Evolutionary conservation across 1,140 invertebrate genomes (phyloP).

Genomic region (Heliconius nattereri): DNA sequence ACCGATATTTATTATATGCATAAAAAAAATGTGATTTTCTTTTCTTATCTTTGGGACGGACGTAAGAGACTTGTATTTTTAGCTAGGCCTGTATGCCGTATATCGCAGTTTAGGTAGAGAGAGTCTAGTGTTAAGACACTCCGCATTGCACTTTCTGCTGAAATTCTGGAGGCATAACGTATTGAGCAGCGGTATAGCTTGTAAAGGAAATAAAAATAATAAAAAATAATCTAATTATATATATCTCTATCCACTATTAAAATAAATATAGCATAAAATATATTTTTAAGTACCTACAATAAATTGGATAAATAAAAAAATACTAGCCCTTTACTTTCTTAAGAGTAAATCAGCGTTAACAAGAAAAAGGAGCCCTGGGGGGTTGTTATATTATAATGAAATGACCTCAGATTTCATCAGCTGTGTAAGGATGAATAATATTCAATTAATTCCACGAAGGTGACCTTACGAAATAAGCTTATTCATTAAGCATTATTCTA

Average conservation of each 20-base stretch:
- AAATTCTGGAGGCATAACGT: background rate
- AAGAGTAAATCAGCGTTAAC: background rate
- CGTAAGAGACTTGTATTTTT: too few species aligned
- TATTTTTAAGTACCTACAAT: too few species aligned
- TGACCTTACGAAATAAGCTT: background rate
- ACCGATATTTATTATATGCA: background rate
- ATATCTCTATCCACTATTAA: too few species aligned
- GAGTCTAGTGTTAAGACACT: too few species aligned
- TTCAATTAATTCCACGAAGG: background rate
- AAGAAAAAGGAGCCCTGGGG: background rate
- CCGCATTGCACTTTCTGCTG: too few species aligned
- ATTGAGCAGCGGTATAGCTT: too few species aligned
- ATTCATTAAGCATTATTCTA: too few species aligned
- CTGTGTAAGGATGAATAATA: background rate
- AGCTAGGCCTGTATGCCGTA: too few species aligned
- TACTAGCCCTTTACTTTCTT: background rate
- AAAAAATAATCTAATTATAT: too few species aligned
- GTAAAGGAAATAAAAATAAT: background rate
- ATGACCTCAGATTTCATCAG: background rate
- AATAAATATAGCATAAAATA: too few species aligned
- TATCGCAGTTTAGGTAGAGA: too few species aligned
- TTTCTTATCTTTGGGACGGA: background rate
- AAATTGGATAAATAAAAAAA: too few species aligned
- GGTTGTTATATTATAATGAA: background rate
- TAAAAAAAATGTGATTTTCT: background rate